Percentiles rank a stretch among this genome's conserved stretches.
Conservation (phyloP, 1,140 invertebrate species). For the Drosophila subobscura region DNA sequence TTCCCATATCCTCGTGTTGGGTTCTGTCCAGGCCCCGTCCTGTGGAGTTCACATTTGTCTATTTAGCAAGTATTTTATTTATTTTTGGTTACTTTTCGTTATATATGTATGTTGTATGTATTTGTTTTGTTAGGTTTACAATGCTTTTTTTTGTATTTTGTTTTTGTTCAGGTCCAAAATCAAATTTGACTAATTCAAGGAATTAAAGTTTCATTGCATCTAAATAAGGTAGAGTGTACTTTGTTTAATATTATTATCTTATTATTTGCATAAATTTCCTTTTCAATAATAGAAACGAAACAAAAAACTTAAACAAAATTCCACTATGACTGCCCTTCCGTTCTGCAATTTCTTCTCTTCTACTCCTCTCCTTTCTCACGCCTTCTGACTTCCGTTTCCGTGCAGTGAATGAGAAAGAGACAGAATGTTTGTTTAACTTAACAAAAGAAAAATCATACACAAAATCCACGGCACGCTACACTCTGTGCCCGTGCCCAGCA, state of each 20-base stretch:
- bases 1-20: neutral
- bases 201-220: constrained; percentile 83
- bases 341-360: constrained; percentile 10
- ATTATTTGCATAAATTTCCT: constrained; percentile 75
- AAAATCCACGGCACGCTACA: constrained; percentile 46
- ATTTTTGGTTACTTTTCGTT: constrained; percentile 48
- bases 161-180: constrained; percentile 80
- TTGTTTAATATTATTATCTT: constrained; percentile 72
- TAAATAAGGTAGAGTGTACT: constrained; percentile 80
- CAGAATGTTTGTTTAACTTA: constrained; percentile 60
- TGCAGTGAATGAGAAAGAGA: constrained; percentile 23
- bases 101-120: constrained; percentile 42
- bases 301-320: constrained; percentile 82
- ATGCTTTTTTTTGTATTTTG: constrained; percentile 38
- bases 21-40: constrained; percentile 15
- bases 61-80: constrained; percentile 66
- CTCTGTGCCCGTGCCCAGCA: constrained; percentile 1
- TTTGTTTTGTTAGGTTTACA: constrained; percentile 18
- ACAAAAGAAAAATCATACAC: constrained; percentile 61
- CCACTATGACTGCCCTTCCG: constrained; percentile 67
- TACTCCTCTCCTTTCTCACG: neutral
- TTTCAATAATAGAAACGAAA: constrained; percentile 81
- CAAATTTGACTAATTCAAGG: constrained; percentile 83
- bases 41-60: constrained; percentile 61
- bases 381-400: constrained; percentile 1